phyloP scores from a whole-genome alignment of 2,113 vertebrate species.

The Corythoichthys haematopterus region DNA sequence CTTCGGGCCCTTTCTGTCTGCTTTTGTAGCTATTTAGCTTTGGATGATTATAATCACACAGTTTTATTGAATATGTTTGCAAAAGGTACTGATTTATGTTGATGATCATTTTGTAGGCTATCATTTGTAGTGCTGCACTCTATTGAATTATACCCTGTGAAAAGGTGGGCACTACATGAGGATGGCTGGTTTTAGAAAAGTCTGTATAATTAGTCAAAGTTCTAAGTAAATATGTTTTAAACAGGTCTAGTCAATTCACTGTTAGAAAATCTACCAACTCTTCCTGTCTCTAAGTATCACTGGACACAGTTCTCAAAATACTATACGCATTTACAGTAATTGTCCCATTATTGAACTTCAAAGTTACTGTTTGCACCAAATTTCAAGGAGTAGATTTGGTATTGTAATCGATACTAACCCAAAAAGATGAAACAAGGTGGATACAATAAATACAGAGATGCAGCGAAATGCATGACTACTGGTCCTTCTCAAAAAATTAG shows the following conservation, averaged over 20 bases:
- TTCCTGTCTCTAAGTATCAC: too few relatives aligned
- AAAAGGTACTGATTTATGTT: constrained; percentile 2
- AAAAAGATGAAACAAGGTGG: too few relatives aligned
- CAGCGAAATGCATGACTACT: too few relatives aligned
- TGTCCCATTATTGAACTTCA: not conserved
- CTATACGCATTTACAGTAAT: not conserved
- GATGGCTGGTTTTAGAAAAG: not conserved
- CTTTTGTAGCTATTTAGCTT: constrained; percentile 20
- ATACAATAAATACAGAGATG: too few relatives aligned
- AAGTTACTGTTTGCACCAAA: not conserved
- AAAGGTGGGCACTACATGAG: not conserved
- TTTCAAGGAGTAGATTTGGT: not conserved
- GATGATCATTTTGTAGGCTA: not conserved
- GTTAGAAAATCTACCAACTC: not conserved
- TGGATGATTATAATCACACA: not conserved
- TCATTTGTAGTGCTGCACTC: not conserved
- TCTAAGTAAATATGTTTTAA: not conserved
- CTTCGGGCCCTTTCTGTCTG: constrained; percentile 13
- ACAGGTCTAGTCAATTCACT: not conserved
- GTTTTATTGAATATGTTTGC: not conserved
- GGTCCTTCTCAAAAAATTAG: too few relatives aligned
- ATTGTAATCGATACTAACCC: too few relatives aligned
- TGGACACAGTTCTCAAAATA: too few relatives aligned
- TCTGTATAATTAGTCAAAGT: not conserved
- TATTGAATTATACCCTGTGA: not conserved